phyloP scores from a whole-genome alignment of 2,113 vertebrate genomes.

The Oncorhynchus gorbuscha region DNA sequence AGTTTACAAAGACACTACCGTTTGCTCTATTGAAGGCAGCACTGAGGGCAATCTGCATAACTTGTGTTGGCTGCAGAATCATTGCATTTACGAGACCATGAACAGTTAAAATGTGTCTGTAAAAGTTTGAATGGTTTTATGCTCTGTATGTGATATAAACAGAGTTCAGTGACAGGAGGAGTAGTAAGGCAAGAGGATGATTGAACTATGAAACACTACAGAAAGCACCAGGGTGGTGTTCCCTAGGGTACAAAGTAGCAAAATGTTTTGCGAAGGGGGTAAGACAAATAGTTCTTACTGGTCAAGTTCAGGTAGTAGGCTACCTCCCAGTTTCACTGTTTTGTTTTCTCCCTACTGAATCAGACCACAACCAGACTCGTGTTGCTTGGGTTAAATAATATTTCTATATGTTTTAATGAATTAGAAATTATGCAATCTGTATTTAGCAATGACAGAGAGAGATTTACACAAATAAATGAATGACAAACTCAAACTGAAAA shows the following conservation, averaged over 20 bases:
- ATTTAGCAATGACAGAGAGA: not conserved
- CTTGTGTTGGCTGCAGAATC: not conserved
- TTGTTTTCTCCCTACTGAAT: no score
- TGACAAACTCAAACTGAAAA: not conserved
- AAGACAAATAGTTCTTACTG: no score
- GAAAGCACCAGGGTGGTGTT: not conserved
- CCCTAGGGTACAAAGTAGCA: no score
- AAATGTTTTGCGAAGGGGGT: no score
- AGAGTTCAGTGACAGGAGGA: not conserved
- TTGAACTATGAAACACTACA: not conserved
- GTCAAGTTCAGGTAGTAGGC: no score
- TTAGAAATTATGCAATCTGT: not conserved
- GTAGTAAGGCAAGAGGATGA: not conserved
- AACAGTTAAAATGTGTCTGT: not conserved
- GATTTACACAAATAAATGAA: not conserved
- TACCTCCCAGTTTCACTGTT: no score
- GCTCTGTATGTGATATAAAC: not conserved
- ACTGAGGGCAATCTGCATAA: no score
- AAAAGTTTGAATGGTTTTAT: not conserved
- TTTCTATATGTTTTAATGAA: not conserved
- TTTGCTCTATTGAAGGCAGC: no score
- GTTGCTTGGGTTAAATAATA: not conserved
- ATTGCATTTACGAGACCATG: not conserved
- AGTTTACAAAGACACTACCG: not conserved
- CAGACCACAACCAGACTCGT: not conserved